Conservation (phyloP, 2,797 vertebrate species). For the Tragopan temminckii region DNA sequence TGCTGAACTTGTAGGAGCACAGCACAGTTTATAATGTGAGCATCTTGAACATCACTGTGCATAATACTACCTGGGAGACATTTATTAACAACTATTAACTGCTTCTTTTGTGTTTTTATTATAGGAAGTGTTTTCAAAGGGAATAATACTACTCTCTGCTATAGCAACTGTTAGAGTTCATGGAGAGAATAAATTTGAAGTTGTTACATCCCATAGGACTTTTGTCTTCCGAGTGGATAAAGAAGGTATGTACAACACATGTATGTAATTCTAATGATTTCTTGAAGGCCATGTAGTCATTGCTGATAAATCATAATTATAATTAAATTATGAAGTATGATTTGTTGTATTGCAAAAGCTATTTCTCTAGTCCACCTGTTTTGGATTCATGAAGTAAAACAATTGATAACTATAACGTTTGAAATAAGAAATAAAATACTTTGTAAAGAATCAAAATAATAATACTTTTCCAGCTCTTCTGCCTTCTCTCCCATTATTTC, state of each 20-base stretch:
- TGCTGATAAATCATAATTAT: background rate
- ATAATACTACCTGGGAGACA: background rate
- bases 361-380: background rate
- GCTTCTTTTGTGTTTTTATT: slow-evolving; percentile 32
- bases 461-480: background rate
- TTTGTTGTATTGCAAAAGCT: background rate
- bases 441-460: background rate
- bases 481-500: background rate
- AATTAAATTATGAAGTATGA: background rate
- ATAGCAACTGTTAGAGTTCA: slow-evolving; percentile 86
- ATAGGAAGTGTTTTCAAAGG: slow-evolving; percentile 97
- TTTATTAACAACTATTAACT: background rate
- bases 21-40: background rate
- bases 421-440: background rate
- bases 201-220: slow-evolving; percentile 91
- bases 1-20: background rate
- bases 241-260: slow-evolving; percentile 87
- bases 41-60: background rate
- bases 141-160: slow-evolving; percentile 90
- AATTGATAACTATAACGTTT: background rate
- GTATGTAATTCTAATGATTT: background rate
- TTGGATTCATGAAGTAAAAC: background rate
- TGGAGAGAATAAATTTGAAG: slow-evolving; percentile 95
- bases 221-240: slow-evolving; percentile 93
- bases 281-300: background rate